Evolutionary conservation across 1,140 invertebrate species (phyloP), one percentile per base, ranked within the genome.

Genomic region (Tribolium castaneum): DNA sequence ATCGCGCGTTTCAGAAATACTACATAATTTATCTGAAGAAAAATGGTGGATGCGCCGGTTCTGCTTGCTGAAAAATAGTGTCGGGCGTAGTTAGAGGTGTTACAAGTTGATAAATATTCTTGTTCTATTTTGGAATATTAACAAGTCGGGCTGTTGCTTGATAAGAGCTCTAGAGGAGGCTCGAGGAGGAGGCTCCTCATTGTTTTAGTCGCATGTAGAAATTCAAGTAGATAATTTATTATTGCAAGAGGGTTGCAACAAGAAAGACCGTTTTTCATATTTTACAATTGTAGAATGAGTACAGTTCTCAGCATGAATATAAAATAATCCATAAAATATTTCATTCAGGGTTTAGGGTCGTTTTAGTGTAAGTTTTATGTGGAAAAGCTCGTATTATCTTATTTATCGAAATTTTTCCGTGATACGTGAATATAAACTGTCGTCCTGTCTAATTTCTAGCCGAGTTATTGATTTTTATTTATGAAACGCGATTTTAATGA

Each of bases 171-270:
- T 66, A 19, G 14, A 59, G 16, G n/a, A 59, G 54, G 25, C n/a
- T 45, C 12, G 30, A 35, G 59, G 12, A 66, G 30, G 59, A 13
- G 39, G 59, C 25, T 35, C 12, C 59, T 66, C 59, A 66, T 66
- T 66, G 59, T 66, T 66, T 66, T 66, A 66, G 59, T 34, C 30
- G 30, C 54, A 66, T 34, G 25, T 39, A 66, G n/a, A 66, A 66
- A 66, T 66, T 66, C 59, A 66, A 66, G 25, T 12, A 14, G 59
- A 66, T 66, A 66, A 66, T 66, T 66, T 66, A 66, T 66, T 35
- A 66, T 66, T 66, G 30, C 25, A 35, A 66, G 19, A 35, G 30
- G 59, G 7, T 39, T 66, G 7, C 30, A 66, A 34, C 10, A 66
- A 34, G 59, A 35, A 66, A 66, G 34, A 66, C 16, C 59, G 59